A percentile compares a stretch with the other conserved stretches of the same genome.
Conservation (phyloP, 1,140 invertebrate genomes). For the Telenomus remus region DNA sequence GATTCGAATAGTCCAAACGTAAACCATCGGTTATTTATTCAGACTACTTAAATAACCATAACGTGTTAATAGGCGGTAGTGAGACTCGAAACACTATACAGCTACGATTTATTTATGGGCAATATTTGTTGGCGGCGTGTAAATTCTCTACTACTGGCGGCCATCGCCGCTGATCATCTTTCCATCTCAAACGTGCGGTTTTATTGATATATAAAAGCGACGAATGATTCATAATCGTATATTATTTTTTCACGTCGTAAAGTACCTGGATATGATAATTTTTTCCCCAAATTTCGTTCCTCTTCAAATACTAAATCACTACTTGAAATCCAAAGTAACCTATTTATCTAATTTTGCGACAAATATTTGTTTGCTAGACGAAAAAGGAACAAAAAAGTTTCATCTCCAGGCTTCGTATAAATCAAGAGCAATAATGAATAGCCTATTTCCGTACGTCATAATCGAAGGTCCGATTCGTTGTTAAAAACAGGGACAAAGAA, state of each 20-base stretch:
- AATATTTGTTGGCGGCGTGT: slow-evolving; percentile 66
- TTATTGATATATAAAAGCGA: slow-evolving; percentile 25
- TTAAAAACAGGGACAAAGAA: slow-evolving; percentile 16
- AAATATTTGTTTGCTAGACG: too few relatives aligned
- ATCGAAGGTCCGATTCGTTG: slow-evolving; percentile 12
- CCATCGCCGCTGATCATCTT: slow-evolving; percentile 45
- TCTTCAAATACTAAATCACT: too few relatives aligned
- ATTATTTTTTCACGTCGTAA: slow-evolving; percentile 17
- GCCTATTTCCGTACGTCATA: slow-evolving; percentile 3
- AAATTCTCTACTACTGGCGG: slow-evolving; percentile 62
- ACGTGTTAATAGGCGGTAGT: slow-evolving; percentile 66
- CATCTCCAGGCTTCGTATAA: background rate
- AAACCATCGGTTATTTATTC: slow-evolving; percentile 68
- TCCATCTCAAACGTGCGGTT: slow-evolving; percentile 23
- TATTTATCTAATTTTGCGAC: too few relatives aligned
- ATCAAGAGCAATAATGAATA: background rate
- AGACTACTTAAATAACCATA: slow-evolving; percentile 69
- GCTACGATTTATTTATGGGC: slow-evolving; percentile 68
- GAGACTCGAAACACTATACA: slow-evolving; percentile 54
- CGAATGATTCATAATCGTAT: slow-evolving; percentile 19
- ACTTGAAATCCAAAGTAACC: too few relatives aligned
- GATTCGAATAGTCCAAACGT: slow-evolving; percentile 44
- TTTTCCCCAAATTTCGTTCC: too few relatives aligned
- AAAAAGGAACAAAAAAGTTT: background rate
- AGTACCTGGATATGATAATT: too few relatives aligned